Evolutionary conservation across 2,888 invertebrate genomes (phyloP).

Genomic region (Drosophila meridionalis): DNA sequence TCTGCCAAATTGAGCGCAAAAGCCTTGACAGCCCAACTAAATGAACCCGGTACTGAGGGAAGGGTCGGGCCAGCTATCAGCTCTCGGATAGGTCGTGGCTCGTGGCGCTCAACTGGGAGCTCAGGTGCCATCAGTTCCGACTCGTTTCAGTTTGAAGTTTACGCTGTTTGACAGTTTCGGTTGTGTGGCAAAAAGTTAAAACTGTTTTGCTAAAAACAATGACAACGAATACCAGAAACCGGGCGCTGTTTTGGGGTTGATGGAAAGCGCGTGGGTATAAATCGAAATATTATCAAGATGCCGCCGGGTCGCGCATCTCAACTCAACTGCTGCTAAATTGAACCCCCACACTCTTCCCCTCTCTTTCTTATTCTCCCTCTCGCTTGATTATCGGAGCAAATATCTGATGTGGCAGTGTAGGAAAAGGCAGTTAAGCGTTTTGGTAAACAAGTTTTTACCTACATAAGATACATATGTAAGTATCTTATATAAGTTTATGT

Average conservation of each 20-base stretch:
- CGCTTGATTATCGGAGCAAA: neutral
- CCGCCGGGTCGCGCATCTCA: constrained; percentile 65
- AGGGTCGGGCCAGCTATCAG: neutral
- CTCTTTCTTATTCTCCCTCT: neutral
- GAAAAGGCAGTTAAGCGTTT: constrained; percentile 34
- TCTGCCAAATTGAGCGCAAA: constrained; percentile 78
- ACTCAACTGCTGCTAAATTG: constrained; percentile 47
- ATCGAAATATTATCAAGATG: constrained; percentile 81
- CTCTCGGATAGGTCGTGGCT: constrained; percentile 6
- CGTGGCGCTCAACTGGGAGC: constrained; percentile 21
- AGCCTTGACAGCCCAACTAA: constrained; percentile 62
- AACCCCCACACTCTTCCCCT: neutral
- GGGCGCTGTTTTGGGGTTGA: neutral
- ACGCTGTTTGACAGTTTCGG: constrained; percentile 72
- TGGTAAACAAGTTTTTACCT: constrained; percentile 71
- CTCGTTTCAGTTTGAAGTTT: constrained; percentile 80
- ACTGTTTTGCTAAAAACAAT: constrained; percentile 53
- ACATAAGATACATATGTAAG: constrained; percentile 23
- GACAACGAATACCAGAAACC: constrained; percentile 30
- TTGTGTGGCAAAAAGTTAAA: constrained; percentile 60
- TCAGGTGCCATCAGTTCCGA: constrained; percentile 79
- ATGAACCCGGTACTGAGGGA: constrained; percentile 4
- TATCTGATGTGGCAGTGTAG: neutral
- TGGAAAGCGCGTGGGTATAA: constrained; percentile 51
- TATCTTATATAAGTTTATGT: constrained; percentile 26